Percentiles rank a stretch among this genome's conserved stretches.
Evolutionary conservation across 92 coral and sea anemone genomes (phyloP).

Genomic region (Zoanthus gigantus): DNA sequence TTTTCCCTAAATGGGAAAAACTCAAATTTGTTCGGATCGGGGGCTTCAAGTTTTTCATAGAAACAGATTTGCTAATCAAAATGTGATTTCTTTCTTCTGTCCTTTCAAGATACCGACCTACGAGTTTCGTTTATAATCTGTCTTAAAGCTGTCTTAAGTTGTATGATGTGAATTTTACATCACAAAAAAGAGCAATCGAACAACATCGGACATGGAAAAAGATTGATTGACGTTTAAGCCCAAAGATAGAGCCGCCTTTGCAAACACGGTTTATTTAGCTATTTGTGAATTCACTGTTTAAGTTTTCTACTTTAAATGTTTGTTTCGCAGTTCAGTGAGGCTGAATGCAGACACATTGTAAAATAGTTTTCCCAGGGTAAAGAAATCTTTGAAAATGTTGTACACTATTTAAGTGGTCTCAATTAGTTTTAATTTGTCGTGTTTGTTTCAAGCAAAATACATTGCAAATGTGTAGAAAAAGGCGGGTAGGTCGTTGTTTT

Average conservation of each 20-base stretch:
- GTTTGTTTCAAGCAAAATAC: conserved; percentile 76
- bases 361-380: conserved; percentile 64
- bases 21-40: conserved; percentile 61
- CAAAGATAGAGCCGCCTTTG: conserved; percentile 75
- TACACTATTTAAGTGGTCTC: conserved; percentile 68
- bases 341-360: conserved; percentile 59
- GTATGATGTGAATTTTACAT: conserved; percentile 38
- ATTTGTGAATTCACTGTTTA: conserved; percentile 90
- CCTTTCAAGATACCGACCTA: conserved; percentile 13
- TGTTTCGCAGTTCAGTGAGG: conserved; percentile 62
- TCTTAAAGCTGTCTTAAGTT: conserved; percentile 1
- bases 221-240: conserved; percentile 82
- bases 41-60: conserved; percentile 14
- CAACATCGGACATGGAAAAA: conserved; percentile 44
- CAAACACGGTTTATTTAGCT: conserved; percentile 86
- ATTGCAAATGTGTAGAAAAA: conserved; percentile 70
- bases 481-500: conserved; percentile 60
- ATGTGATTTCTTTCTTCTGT: background rate
- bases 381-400: conserved; percentile 70
- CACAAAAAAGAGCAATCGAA: conserved; percentile 88
- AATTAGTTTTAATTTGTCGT: conserved; percentile 75
- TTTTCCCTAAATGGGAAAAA: conserved; percentile 74
- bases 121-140: conserved; percentile 32
- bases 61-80: conserved; percentile 5
- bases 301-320: conserved; percentile 87